Evolutionary conservation across 2,797 vertebrate species (phyloP).

Genomic region (Gobio occitaniae): DNA sequence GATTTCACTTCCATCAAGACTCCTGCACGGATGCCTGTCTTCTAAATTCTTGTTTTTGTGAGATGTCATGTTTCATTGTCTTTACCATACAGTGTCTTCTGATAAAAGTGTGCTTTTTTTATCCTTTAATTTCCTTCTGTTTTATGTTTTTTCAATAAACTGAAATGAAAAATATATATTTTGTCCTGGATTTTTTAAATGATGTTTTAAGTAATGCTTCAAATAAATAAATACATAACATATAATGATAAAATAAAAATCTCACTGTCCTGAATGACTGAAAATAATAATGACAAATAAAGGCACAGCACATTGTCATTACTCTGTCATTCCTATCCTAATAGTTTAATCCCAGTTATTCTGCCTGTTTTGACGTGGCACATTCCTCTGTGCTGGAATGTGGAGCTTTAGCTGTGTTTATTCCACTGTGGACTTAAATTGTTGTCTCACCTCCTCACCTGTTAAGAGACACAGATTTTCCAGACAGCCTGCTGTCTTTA

Average conservation of each 20-base stretch:
- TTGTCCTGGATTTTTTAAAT: neutral
- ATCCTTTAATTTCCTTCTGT: neutral
- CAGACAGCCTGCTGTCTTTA: constrained; percentile 11
- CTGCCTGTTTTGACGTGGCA: constrained; percentile 52
- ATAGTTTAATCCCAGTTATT: constrained; percentile 30
- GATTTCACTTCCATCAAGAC: constrained; percentile 5
- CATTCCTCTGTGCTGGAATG: constrained; percentile 71
- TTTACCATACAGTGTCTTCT: constrained; percentile 57
- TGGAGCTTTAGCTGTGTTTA: constrained; percentile 42
- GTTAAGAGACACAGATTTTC: neutral
- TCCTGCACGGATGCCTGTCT: constrained; percentile 69
- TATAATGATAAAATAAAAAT: neutral
- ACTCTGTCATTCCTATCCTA: neutral
- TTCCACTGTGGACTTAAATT: constrained; percentile 17
- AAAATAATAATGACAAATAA: neutral
- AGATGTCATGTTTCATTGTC: constrained; percentile 30
- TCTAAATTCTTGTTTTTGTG: constrained; percentile 34
- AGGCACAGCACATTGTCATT: neutral
- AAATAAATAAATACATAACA: neutral
- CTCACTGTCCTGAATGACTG: neutral
- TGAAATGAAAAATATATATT: neutral
- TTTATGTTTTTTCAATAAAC: constrained; percentile 74
- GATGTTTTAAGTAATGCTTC: neutral
- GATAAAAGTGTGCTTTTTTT: constrained; percentile 62
- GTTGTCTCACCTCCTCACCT: constrained; percentile 21